phyloP scores from a whole-genome alignment of 2,113 vertebrate genomes.

The Butorides virescens region DNA sequence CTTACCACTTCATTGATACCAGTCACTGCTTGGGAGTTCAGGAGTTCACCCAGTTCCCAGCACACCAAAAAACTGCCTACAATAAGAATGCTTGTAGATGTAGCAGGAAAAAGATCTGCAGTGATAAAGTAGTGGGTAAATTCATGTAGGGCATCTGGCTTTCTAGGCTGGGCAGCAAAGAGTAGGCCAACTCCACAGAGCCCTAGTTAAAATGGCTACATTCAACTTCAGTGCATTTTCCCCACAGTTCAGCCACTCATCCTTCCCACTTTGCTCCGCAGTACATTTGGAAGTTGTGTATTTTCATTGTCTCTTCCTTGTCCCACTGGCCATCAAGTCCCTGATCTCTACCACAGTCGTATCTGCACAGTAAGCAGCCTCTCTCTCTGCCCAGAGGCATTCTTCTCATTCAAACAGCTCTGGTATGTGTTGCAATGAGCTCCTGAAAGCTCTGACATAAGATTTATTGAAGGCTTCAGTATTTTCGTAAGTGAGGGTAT shows the following conservation, averaged over 20 bases:
- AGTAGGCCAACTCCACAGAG: neutral
- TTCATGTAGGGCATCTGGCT: neutral
- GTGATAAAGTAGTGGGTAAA: neutral
- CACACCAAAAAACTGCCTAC: neutral
- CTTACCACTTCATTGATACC: neutral
- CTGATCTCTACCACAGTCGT: neutral
- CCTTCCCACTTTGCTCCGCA: neutral
- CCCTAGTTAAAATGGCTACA: neutral
- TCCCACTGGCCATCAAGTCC: neutral
- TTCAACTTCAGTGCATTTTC: neutral
- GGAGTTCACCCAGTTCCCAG: neutral
- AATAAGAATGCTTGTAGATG: neutral
- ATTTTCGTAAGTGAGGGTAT: neutral
- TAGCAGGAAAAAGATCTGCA: neutral
- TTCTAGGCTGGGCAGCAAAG: neutral
- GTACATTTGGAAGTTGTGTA: neutral
- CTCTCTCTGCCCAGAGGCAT: neutral
- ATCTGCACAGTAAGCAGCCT: neutral
- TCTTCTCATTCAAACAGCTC: neutral
- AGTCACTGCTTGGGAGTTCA: neutral
- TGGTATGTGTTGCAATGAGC: neutral
- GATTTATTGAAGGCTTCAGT: neutral
- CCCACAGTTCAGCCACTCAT: neutral
- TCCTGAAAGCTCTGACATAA: neutral
- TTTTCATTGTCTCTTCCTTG: neutral